Base-by-base conservation (phyloP, 2,113 vertebrate genomes). In the Lonchura striata region DNA sequence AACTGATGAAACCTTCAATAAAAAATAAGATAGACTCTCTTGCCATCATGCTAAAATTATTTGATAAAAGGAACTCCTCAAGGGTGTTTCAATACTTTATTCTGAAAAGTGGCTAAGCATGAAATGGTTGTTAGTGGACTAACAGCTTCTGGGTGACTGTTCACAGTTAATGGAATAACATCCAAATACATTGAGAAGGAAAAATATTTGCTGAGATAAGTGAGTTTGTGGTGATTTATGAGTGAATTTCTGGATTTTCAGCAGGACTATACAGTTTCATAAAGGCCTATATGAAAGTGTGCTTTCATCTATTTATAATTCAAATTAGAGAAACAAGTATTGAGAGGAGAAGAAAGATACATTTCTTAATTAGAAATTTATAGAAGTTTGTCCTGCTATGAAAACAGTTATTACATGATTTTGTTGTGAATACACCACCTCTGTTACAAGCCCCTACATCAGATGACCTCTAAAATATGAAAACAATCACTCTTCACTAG, bases 381-480 rank as follows among this genome's bases (percentile, higher is more conserved):
- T 92, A 49, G 60, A 64, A 84, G 24, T 27, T 91, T 90, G 82
- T 60, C 57, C 28, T n/a, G 30, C n/a, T 49, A n/a, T 14, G 14
- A 84, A 81, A 79, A 56, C 9, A n/a, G 10, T 56, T 85, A 57
- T 85, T 57, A 44, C 41, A 47, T n/a, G 15, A 37, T 52, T 76
- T 85, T 88, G 7, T 76, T 49, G 35, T 41, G 44, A 74, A 90
- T 95, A 80, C 71, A 78, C 23, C 8, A 16, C 28, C 63, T 78
- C 57, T 82, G 27, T 92, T 93, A 77, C 71, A 88, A 74, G 37
- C 35, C 41, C 12, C 46, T 92, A 7, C 20, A 81, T 25, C 44
- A 68, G 68, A 91, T 83, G 79, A 94, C 79, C 85, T 92, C 90
- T 74, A 88, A 88, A 95, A 95, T 95, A 92, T 83, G 88, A 90